A percentile compares a stretch with the other conserved stretches of the same genome.
These are phyloP conservation scores for Pararge aegeria DNA, from an alignment of 1,140 invertebrate genomes.

Conservation along the genomic window DNA sequence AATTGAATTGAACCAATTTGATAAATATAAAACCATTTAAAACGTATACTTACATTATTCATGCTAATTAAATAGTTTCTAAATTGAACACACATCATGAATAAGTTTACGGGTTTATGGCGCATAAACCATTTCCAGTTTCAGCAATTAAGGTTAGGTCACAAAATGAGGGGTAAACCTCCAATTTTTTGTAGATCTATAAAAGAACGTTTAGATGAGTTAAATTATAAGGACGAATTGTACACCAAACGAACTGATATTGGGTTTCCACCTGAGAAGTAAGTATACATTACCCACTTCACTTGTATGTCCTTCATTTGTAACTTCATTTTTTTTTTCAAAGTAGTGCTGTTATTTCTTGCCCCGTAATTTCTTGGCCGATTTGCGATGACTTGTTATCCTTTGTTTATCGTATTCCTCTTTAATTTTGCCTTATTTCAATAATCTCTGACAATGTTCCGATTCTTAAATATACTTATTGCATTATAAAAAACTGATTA, in stretches of 20 bases:
- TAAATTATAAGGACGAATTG: slow-evolving; percentile 80
- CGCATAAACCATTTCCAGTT: slow-evolving; percentile 45
- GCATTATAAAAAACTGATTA: no score
- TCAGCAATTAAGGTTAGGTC: slow-evolving; percentile 74
- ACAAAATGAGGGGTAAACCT: slow-evolving; percentile 84
- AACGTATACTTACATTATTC: background rate
- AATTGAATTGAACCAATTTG: no score
- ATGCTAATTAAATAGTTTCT: background rate
- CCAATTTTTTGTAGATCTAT: slow-evolving; percentile 84
- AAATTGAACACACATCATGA: slow-evolving; percentile 32
- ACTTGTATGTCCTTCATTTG: no score
- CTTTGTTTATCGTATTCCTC: no score
- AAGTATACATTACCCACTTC: slow-evolving; percentile 34
- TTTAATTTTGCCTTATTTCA: no score
- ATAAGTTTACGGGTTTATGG: slow-evolving; percentile 41
- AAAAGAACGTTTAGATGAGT: slow-evolving; percentile 82
- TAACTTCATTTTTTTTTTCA: no score
- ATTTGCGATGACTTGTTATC: no score
- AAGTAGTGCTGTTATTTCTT: no score
- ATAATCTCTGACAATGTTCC: no score
- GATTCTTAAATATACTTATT: no score
- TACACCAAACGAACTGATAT: slow-evolving; percentile 72
- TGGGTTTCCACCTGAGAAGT: slow-evolving; percentile 58
- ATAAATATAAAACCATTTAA: background rate
- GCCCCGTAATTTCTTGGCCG: no score